phyloP scores from a whole-genome alignment of 2,113 vertebrate species.

The Rafetus swinhoei region DNA sequence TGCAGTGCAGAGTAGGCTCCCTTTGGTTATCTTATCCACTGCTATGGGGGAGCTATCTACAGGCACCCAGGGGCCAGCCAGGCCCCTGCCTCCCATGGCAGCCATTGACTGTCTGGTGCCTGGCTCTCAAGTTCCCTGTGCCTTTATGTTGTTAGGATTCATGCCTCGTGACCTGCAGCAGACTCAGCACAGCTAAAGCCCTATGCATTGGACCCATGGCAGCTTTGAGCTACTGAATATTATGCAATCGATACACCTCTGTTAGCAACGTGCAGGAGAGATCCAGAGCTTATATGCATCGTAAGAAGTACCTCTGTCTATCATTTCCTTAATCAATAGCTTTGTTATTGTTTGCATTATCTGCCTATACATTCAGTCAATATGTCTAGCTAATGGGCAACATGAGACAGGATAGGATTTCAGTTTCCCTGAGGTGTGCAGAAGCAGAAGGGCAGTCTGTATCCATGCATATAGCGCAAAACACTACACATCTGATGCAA shows the following conservation, averaged over 20 bases:
- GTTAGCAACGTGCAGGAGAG: conserved; percentile 1
- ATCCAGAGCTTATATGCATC: conserved; percentile 59
- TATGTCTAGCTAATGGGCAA: conserved; percentile 68
- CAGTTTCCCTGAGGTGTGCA: conserved; percentile 6
- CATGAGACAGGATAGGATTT: conserved; percentile 56
- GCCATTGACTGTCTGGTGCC: background rate
- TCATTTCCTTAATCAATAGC: conserved; percentile 74
- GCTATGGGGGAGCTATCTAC: background rate
- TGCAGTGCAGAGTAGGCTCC: background rate
- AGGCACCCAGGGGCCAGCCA: background rate
- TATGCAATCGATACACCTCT: conserved; percentile 56
- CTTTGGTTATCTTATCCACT: background rate
- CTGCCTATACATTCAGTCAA: conserved; percentile 71
- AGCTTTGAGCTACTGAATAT: conserved; percentile 41
- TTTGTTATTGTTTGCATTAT: conserved; percentile 76
- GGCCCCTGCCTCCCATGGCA: background rate
- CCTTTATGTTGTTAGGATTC: background rate
- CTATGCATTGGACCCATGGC: background rate
- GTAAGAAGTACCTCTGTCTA: conserved; percentile 72
- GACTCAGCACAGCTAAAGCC: background rate
- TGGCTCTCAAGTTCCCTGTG: background rate
- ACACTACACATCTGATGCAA: background rate
- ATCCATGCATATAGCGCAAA: background rate
- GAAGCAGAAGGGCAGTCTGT: background rate
- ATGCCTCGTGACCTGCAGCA: background rate